Conservation (phyloP, 2,888 invertebrate genomes). For the Agonopterix arenella region DNA sequence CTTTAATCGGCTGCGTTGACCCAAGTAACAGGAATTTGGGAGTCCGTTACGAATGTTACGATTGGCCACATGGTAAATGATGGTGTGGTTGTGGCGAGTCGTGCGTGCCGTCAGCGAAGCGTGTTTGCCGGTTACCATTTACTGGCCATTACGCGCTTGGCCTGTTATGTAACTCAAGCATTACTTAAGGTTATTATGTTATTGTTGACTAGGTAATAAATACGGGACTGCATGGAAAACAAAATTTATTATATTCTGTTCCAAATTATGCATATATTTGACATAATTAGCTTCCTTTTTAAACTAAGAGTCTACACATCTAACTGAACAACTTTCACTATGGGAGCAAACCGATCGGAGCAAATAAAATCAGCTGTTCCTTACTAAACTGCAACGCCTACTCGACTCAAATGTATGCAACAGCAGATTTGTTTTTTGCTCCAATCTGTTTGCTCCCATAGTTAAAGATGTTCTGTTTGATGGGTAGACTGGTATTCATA, state of each 20-base stretch:
- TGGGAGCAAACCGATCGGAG: too few relatives aligned
- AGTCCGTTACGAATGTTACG: constrained; percentile 39
- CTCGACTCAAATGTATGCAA: too few relatives aligned
- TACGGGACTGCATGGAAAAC: constrained; percentile 9
- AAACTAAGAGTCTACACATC: too few relatives aligned
- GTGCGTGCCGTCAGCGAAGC: constrained; percentile 18
- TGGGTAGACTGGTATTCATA: too few relatives aligned
- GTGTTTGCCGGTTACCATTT: constrained; percentile 21
- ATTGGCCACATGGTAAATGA: constrained; percentile 5
- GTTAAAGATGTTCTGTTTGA: too few relatives aligned
- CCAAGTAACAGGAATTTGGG: constrained; percentile 43
- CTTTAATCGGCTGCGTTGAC: constrained; percentile 47
- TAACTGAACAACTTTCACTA: too few relatives aligned
- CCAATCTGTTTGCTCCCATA: too few relatives aligned
- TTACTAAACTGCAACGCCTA: too few relatives aligned
- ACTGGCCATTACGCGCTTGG: constrained; percentile 24
- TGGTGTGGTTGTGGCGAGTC: constrained; percentile 2
- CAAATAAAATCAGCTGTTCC: too few relatives aligned
- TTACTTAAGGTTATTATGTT: constrained; percentile 2
- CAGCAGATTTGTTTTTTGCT: too few relatives aligned
- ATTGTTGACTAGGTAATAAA: constrained; percentile 18
- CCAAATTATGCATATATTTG: too few relatives aligned
- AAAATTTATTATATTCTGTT: not conserved
- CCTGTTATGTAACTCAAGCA: constrained; percentile 32
- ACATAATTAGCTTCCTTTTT: too few relatives aligned